These are phyloP conservation scores for Caenorhabditis macrosperma DNA, from an alignment of 2,888 invertebrate species.

Conservation along the genomic window DNA sequence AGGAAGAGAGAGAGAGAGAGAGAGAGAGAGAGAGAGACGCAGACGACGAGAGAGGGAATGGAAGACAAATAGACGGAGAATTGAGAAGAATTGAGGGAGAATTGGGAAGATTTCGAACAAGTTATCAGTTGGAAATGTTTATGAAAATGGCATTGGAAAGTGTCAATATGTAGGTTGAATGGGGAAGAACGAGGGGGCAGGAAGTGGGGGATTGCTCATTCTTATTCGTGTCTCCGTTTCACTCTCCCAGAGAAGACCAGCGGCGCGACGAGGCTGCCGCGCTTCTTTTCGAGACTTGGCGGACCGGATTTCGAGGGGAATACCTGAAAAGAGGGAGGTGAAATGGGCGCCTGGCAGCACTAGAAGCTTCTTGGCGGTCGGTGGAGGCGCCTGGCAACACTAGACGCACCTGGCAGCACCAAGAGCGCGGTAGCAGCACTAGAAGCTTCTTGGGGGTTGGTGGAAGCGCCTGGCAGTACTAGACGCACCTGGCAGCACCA, in stretches of 20 bases:
- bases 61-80: background rate
- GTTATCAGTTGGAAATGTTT: background rate
- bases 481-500: too few relatives aligned
- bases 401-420: too few relatives aligned
- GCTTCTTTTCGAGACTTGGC: slow-evolving; percentile 26
- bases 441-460: too few relatives aligned
- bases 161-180: background rate
- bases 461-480: too few relatives aligned
- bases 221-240: background rate
- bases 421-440: too few relatives aligned
- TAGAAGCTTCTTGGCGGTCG: too few relatives aligned
- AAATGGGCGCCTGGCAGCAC: too few relatives aligned
- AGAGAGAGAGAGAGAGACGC: slow-evolving; percentile 4
- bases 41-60: background rate
- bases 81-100: too few relatives aligned
- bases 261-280: slow-evolving; percentile 13
- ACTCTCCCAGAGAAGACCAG: background rate
- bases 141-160: background rate
- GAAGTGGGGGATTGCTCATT: background rate
- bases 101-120: too few relatives aligned
- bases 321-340: slow-evolving; percentile 37
- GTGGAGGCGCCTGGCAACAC: too few relatives aligned
- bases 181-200: background rate
- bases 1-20: background rate
- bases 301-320: background rate